These are phyloP conservation scores for Portunus trituberculatus DNA, from an alignment of 1,140 invertebrate genomes.

Conservation along the genomic window DNA sequence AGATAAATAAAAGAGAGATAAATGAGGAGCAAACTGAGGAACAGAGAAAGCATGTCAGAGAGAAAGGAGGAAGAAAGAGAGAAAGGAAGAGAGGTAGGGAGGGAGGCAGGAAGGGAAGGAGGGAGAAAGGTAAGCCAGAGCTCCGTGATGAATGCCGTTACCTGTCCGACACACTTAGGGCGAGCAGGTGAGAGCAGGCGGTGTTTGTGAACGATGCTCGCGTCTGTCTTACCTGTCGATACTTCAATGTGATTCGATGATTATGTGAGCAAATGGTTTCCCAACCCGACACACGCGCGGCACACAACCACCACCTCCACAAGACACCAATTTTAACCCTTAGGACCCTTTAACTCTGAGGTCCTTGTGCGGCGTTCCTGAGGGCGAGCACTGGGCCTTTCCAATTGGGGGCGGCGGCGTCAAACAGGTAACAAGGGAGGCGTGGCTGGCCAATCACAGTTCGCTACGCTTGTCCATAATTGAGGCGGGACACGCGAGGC, in stretches of 20 bases:
- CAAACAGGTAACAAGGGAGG: conserved; percentile 72
- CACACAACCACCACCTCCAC: background rate
- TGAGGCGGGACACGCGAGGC: conserved; percentile 60
- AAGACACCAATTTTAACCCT: background rate
- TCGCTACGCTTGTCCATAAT: conserved; percentile 70
- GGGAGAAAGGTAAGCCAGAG: background rate
- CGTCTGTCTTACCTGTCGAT: conserved; percentile 68
- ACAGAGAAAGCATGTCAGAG: background rate
- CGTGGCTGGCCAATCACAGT: conserved; percentile 71
- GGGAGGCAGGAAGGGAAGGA: background rate
- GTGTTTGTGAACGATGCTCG: conserved; percentile 69
- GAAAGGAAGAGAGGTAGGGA: background rate
- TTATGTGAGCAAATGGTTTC: conserved; percentile 68
- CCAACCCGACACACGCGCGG: background rate
- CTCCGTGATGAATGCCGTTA: conserved; percentile 45
- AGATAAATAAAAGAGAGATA: background rate
- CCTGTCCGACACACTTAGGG: conserved; percentile 64
- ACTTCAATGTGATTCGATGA: conserved; percentile 72
- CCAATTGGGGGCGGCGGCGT: conserved; percentile 52
- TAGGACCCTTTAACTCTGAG: background rate
- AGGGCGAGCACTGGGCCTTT: background rate
- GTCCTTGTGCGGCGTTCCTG: background rate
- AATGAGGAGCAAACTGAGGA: background rate
- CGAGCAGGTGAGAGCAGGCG: conserved; percentile 65
- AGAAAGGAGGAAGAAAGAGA: background rate